Base-by-base conservation (phyloP, 2,797 vertebrate species). In the Cossypha heuglini region DNA sequence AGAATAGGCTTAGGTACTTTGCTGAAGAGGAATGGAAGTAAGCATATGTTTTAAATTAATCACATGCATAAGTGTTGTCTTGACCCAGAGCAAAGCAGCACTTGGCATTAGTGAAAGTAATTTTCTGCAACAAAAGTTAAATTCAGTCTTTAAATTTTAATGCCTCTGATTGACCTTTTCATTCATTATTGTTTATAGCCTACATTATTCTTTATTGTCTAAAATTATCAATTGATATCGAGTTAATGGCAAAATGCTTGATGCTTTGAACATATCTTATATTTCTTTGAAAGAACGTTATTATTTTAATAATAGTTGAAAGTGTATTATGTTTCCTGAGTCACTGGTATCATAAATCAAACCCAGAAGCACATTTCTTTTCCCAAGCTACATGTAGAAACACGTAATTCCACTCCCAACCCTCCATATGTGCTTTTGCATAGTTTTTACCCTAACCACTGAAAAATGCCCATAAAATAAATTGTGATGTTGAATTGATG, bases 31-130 rank as follows among this genome's bases (percentile, higher is more conserved):
- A 82, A 51, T 84, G 24, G 42, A 90, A 86, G n/a, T 51, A 81
- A 91, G 29, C 67, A 86, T 51, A 58, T 92, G 88, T 78, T 94
- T 95, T 84, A 84, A 77, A 88, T 92, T 90, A 88, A 88, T 88
- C 51, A 43, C 74, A 69, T 69, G 19, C 40, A 63, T 78, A 92
- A 81, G 74, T 88, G 81, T 71, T 89, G 58, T 83, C 75, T 67
- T 86, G 75, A 95, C 89, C 37, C 37, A 33, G 33, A 86, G 80
- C 55, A 84, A 97, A 89, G 40, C 89, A 94, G 57, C 52, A 67
- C 26, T 93, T 91, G 79, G 58, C 66, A 71, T 71, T 75, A 84
- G 45, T 88, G 52, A 93, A 88, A 92, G n/a, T 16, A 79, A 76
- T 93, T 93, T 94, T 94, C 71, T 92, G 26, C 33, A 76, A 59